phyloP scores from a whole-genome alignment of 2,113 vertebrate species.

The Brachyhypopomus occidentalis region DNA sequence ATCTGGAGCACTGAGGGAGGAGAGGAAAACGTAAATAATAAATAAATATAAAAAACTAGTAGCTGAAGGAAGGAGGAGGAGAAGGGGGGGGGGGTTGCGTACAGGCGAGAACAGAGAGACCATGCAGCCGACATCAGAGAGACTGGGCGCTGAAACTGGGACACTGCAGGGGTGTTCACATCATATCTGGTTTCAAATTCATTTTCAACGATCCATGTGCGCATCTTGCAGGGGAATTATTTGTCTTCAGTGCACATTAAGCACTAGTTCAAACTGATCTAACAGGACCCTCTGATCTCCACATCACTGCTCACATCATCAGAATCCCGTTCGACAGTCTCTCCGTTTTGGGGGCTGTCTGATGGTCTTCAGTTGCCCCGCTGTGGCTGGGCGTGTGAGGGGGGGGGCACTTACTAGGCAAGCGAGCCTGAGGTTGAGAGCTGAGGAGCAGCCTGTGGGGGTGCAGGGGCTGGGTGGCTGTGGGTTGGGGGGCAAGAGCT shows the following conservation, averaged over 20 bases:
- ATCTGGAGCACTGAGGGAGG: constrained; percentile 10
- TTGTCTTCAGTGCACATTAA: no score
- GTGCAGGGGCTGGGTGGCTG: constrained; percentile 83
- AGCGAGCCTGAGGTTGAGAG: constrained; percentile 97
- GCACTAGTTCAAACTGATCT: not conserved
- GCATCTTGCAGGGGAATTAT: no score
- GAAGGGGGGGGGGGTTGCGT: constrained; percentile 57
- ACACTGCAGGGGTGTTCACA: constrained; percentile 66
- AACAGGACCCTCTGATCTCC: constrained; percentile 48
- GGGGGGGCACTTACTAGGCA: constrained; percentile 96
- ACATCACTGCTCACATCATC: constrained; percentile 74
- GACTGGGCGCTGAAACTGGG: constrained; percentile 61
- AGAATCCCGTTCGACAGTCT: constrained; percentile 62
- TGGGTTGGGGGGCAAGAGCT: constrained; percentile 79
- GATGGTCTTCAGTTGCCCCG: constrained; percentile 47
- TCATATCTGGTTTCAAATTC: not conserved
- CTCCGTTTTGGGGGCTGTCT: constrained; percentile 38
- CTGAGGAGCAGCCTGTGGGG: constrained; percentile 96
- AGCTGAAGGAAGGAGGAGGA: no score
- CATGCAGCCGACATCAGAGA: constrained; percentile 77
- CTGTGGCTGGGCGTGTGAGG: constrained; percentile 59
- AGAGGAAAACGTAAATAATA: constrained; percentile 44
- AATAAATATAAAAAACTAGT: constrained; percentile 51
- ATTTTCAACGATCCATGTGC: no score
- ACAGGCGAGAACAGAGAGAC: constrained; percentile 65